Conservation (phyloP, 2,113 vertebrate species). For the Nicator chloris region DNA sequence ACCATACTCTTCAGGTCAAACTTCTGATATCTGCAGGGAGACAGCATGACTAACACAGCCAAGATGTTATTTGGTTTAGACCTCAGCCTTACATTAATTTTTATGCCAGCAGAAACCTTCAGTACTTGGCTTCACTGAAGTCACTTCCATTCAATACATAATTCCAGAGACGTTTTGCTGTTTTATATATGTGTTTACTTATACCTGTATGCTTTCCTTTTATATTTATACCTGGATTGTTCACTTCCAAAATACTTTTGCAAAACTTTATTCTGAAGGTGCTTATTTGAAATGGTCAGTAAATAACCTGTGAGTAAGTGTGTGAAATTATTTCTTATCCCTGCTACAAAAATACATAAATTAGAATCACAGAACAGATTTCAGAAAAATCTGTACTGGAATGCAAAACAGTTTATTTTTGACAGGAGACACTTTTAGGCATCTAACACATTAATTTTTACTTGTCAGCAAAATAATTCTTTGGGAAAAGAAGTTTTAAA, state of each 20-base stretch:
- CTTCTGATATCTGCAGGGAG: not conserved
- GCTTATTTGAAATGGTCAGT: not conserved
- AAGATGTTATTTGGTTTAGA: not conserved
- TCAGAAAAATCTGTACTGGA: not conserved
- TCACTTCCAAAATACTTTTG: not conserved
- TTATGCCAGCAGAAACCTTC: not conserved
- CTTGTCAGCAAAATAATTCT: not conserved
- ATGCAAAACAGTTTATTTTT: not conserved
- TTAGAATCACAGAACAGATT: not conserved
- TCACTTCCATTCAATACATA: not conserved
- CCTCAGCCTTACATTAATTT: not conserved
- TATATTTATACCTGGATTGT: not conserved
- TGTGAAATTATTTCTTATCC: not conserved
- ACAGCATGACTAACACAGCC: not conserved
- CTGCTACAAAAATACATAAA: not conserved
- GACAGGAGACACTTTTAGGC: not conserved
- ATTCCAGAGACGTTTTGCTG: not conserved
- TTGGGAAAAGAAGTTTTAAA: not conserved
- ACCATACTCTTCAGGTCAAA: rapidly evolving
- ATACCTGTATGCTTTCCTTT: not conserved
- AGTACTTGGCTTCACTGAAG: not conserved
- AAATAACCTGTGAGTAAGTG: not conserved
- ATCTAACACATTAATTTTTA: not conserved
- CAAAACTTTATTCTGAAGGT: not conserved
- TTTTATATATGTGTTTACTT: not conserved